Base-by-base conservation (phyloP, 2,113 vertebrate genomes). In the Vanacampus margaritifer region DNA sequence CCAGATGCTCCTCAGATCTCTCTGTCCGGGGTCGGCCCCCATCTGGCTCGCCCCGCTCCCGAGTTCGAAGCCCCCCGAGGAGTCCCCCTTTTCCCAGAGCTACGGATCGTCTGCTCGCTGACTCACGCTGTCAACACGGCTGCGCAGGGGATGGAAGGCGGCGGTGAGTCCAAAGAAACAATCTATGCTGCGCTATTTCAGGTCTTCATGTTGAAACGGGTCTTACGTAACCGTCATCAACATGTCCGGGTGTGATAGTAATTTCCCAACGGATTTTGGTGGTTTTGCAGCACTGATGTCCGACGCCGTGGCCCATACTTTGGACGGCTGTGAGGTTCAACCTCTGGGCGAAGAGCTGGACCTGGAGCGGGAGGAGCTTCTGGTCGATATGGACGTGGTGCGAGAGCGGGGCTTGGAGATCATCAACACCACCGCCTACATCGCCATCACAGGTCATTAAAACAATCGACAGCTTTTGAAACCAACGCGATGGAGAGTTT, bases 1-100 rank as follows among this genome's bases (percentile, higher is more conserved):
- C 96, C 97, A 0, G 97, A 99, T 2, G 97, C 95, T 21, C 97
- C 97, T 21, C 97, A 97, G 88, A 98, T 99, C 85, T 92, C 94
- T 14, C 85, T 99, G 56, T 95, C 93, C 1, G 96, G 97, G 36
- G 95, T 90, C 3, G 89, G 94, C 11, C 95, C 94, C 72, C 95
- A 94, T 81, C 92, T 95, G 84, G 96, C 94, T 46, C 94, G 93
- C 48, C 95, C 97, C 1, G 93, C 92, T 0, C 91, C 91, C 6
- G 96, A 98, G 82, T 96, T 98, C 0, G 97, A 98, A 83, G 86
- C 81, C n/a, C 87, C 89, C 0, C 93, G 93, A 0, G 97, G 97
- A 1, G 92, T 99, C 8, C 91, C 91, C n/a, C 89, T 99, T 14
- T 99, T 98, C 83, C 95, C 95, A 0, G 95, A 95, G 82, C 93